These are phyloP conservation scores for Hiodon alosoides DNA, from an alignment of 2,113 vertebrate species.

Conservation along the genomic window DNA sequence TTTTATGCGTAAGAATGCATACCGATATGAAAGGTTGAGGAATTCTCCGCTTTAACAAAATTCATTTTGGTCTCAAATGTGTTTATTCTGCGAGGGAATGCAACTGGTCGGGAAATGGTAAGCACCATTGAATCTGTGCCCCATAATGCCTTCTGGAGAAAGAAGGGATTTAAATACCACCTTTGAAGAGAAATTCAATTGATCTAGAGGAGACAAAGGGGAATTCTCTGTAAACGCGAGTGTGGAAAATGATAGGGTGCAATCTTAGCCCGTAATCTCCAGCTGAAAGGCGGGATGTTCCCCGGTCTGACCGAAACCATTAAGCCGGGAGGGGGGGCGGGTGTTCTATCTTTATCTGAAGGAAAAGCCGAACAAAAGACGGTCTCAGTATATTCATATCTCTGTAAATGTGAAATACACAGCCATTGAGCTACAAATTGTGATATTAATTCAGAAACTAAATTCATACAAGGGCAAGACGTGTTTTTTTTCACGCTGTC, in stretches of 20 bases:
- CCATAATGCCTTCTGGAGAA: background rate
- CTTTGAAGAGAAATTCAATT: background rate
- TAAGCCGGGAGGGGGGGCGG: background rate
- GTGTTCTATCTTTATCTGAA: background rate
- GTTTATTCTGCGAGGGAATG: background rate
- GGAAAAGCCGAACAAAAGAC: constrained; percentile 7
- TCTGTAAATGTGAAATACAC: background rate
- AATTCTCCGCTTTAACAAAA: background rate
- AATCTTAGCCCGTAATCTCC: constrained; percentile 7
- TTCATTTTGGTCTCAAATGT: no score
- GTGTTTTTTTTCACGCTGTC: no score
- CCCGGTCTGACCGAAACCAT: background rate
- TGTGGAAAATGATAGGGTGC: background rate
- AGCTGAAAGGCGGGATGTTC: background rate
- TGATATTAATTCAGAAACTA: no score
- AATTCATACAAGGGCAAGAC: no score
- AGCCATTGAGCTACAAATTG: background rate
- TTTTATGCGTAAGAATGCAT: background rate
- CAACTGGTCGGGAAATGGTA: background rate
- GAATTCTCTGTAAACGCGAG: background rate
- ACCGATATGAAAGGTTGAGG: background rate
- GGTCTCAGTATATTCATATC: background rate
- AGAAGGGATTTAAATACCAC: background rate
- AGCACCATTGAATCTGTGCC: background rate
- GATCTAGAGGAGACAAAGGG: constrained; percentile 5